Evolutionary conservation across 2,888 invertebrate species (phyloP).

Genomic region (Leptopilina drosophilae): DNA sequence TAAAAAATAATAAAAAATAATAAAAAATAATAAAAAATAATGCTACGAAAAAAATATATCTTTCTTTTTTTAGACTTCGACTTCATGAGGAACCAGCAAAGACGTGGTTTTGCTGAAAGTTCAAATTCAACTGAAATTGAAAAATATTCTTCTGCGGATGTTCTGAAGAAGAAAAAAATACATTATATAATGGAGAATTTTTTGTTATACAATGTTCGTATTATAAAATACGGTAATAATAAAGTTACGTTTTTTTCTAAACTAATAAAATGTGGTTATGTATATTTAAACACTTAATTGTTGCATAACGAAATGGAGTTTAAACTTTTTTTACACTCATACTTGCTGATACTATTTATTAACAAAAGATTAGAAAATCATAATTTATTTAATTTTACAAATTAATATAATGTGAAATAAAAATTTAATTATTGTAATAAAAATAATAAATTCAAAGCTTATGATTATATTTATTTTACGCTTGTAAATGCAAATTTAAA

Average conservation of each 20-base stretch:
- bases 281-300: neutral
- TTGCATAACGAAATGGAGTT: neutral
- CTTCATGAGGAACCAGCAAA: slow-evolving; percentile 78
- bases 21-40: too few species aligned
- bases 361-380: neutral
- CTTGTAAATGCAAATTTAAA: too few species aligned
- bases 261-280: neutral
- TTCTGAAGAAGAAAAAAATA: slow-evolving; percentile 59
- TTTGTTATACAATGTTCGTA: slow-evolving; percentile 49
- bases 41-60: neutral
- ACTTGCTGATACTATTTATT: neutral
- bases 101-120: slow-evolving; percentile 79
- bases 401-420: too few species aligned
- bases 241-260: neutral
- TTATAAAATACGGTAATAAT: slow-evolving; percentile 40
- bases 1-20: too few species aligned
- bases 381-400: too few species aligned
- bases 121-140: slow-evolving; percentile 31
- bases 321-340: neutral
- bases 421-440: too few species aligned
- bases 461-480: too few species aligned
- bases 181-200: slow-evolving; percentile 64
- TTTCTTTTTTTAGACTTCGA: slow-evolving; percentile 68
- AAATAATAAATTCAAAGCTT: too few species aligned
- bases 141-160: too few species aligned